Conservation (phyloP, 1,140 invertebrate genomes). For the Orchestia grillus region DNA sequence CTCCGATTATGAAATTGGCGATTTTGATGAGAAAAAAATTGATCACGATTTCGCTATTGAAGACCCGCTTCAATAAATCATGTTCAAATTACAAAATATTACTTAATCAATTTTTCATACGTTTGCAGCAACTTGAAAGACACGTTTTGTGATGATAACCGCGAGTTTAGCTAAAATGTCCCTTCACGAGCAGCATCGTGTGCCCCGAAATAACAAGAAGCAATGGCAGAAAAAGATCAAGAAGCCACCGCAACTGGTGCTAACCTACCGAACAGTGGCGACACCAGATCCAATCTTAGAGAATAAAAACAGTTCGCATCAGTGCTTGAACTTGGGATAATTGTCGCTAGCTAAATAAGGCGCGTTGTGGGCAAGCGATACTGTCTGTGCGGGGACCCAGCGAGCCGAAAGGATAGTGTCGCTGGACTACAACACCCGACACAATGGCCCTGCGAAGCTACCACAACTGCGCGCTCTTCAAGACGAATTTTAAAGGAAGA, state of each 20-base stretch:
- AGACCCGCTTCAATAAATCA: no score
- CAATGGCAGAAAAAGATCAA: not conserved
- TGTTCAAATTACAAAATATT: no score
- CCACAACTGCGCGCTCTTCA: not conserved
- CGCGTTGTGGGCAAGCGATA: not conserved
- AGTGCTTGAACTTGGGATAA: slow-evolving; percentile 1
- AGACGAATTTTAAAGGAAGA: not conserved
- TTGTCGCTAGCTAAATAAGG: not conserved
- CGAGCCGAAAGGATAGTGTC: not conserved
- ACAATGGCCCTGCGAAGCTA: not conserved
- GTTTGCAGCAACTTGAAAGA: no score
- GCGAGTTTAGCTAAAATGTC: no score
- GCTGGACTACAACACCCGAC: not conserved
- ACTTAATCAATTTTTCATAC: no score
- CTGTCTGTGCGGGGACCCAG: not conserved
- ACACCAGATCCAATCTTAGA: not conserved
- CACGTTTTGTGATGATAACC: no score
- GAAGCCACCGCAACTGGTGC: not conserved
- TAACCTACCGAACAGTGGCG: not conserved
- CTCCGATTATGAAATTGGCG: no score
- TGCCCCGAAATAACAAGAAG: not conserved
- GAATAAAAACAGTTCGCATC: not conserved
- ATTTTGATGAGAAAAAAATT: no score
- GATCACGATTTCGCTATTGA: no score
- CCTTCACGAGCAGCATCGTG: not conserved